Evolutionary conservation across 2,888 invertebrate genomes (phyloP).

Genomic region (Lydus trimaculatus): DNA sequence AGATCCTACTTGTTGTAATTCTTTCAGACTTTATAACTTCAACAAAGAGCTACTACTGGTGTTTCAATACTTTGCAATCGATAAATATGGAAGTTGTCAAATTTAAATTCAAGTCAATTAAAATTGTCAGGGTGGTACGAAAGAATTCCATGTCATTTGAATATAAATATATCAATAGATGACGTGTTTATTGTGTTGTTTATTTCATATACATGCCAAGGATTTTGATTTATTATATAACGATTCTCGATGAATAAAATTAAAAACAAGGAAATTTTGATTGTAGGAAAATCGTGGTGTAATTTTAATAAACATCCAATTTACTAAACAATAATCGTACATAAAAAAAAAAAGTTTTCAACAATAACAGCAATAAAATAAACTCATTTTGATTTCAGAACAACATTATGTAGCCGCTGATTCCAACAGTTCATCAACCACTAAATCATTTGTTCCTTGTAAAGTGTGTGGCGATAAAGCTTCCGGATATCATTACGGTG

Average conservation of each 20-base stretch:
- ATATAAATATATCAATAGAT: constrained; percentile 25
- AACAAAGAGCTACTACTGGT: too few relatives aligned
- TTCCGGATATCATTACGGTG: constrained; percentile 97
- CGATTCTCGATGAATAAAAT: constrained; percentile 28
- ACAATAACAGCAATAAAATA: too few relatives aligned
- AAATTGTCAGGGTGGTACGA: constrained; percentile 15
- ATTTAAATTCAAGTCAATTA: constrained; percentile 19
- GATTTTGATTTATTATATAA: constrained; percentile 30
- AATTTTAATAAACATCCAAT: constrained; percentile 24
- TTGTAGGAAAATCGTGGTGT: background rate
- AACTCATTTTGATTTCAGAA: constrained; percentile 64
- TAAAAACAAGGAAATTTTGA: background rate
- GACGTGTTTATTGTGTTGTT: constrained; percentile 29
- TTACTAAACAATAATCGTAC: constrained; percentile 33
- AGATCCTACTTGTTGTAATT: too few relatives aligned
- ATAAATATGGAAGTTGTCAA: background rate
- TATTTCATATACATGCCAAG: constrained; percentile 19
- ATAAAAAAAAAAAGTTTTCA: too few relatives aligned
- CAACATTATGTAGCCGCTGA: constrained; percentile 80
- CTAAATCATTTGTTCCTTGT: constrained; percentile 91
- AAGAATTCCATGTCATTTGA: constrained; percentile 11
- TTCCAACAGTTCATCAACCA: constrained; percentile 77
- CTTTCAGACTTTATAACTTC: too few relatives aligned
- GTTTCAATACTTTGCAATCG: background rate
- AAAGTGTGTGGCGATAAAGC: constrained; percentile 98